Base-by-base conservation (phyloP, 2,113 vertebrate species). In the Ochotona curzoniae region DNA sequence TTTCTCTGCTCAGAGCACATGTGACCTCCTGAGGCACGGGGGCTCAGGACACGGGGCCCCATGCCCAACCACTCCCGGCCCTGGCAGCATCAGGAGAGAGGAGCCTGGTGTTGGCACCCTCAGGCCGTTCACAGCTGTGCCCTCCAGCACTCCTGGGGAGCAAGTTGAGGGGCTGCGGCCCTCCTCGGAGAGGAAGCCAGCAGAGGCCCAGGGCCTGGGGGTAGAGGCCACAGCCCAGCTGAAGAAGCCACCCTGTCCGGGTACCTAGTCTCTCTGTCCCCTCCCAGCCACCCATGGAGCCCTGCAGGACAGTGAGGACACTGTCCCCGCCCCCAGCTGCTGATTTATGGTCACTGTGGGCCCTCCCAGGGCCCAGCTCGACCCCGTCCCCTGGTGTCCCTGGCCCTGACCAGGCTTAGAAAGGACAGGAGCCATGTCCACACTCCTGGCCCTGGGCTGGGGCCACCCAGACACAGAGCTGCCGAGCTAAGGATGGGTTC, bases 141-240 rank as follows among this genome's bases (percentile, higher is more conserved):
- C 38, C 38, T 44, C 38, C 38, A 44, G 38, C 38, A 44, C 38
- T 57, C 26, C 38, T 13, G 1, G n/a, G 23, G 25, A 3, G 2
- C 47, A 66, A 23, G 47, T 2, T 2, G 0, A 23, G 67, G 32
- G 6, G 17, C 80, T 0, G 8, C 0, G 0, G 18, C 79, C 20
- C 26, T 17, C 32, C 0, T 2, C 7, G 25, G 7, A 2, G 3
- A n/a, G 23, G 7, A 61, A 26, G 69, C 26, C 8, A 9, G 14
- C 0, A 0, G 57, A 73, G 26, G 15, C 21, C 20, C 9, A 0
- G 38, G 18, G 15, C 23, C 6, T 2, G 2, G 10, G 54, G 11
- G 1, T 4, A 26, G 32, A 20, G 3, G 14, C 25, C 35, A 60
- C 64, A 7, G 14, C 28, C 35, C 2, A 0, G 14, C 17, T 66